phyloP scores from a whole-genome alignment of 1,140 invertebrate genomes.

The Plodia interpunctella region DNA sequence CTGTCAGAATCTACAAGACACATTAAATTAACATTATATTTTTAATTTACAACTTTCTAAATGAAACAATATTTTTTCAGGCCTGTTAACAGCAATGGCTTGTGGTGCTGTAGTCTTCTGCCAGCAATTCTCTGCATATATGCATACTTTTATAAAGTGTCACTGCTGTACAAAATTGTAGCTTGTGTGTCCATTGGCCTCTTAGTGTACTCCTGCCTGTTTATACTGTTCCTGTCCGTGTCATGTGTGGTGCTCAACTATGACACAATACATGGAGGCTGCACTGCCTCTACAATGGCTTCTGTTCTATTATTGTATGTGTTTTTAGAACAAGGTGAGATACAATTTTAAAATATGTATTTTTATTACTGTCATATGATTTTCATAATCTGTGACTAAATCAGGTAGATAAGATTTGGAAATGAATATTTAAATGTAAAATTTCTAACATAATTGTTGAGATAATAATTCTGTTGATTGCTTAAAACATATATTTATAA shows the following conservation, averaged over 20 bases:
- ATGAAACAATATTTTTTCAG: conserved; percentile 37
- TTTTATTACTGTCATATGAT: too few relatives aligned
- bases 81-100: conserved; percentile 44
- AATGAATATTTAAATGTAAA: too few relatives aligned
- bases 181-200: conserved; percentile 42
- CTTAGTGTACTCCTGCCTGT: conserved; percentile 41
- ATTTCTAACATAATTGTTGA: too few relatives aligned
- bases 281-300: conserved; percentile 40
- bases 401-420: too few relatives aligned
- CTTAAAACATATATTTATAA: background rate
- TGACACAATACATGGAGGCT: conserved; percentile 43
- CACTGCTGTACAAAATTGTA: conserved; percentile 40
- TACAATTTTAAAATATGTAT: too few relatives aligned
- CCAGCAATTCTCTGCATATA: conserved; percentile 46
- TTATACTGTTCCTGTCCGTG: conserved; percentile 47
- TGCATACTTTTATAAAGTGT: conserved; percentile 38
- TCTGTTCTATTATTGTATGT: conserved; percentile 37
- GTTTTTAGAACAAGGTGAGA: conserved; percentile 43
- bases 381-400: too few relatives aligned
- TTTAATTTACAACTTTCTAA: background rate
- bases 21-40: too few relatives aligned
- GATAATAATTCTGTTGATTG: background rate
- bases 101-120: conserved; percentile 53
- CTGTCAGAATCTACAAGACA: background rate
- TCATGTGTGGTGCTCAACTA: conserved; percentile 39